These are phyloP conservation scores for Eutrigla gurnardus DNA, from an alignment of 2,797 vertebrate genomes.

Conservation along the genomic window DNA sequence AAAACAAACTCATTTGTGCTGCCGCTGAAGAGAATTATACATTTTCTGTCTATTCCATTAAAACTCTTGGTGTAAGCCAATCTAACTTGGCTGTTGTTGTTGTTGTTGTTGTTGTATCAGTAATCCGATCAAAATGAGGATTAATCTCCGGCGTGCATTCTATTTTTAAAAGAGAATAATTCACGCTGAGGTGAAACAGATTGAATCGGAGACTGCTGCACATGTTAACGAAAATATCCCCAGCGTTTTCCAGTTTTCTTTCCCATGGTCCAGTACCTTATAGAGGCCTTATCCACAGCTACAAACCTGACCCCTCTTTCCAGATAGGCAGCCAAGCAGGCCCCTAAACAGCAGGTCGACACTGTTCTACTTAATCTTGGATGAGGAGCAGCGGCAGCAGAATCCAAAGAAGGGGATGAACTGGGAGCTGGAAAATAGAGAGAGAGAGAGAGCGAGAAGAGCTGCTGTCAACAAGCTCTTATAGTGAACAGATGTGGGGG, in stretches of 20 bases:
- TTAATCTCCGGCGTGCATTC: constrained; percentile 32
- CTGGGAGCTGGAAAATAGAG: constrained; percentile 53
- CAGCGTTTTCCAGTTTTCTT: background rate
- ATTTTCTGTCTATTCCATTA: constrained; percentile 55
- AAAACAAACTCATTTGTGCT: background rate
- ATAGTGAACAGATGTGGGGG: constrained; percentile 88
- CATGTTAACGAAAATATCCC: background rate
- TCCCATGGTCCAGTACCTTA: constrained; percentile 7
- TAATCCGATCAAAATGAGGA: constrained; percentile 62
- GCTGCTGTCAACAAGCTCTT: constrained; percentile 87
- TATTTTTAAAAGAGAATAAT: constrained; percentile 45
- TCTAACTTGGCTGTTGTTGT: constrained; percentile 39
- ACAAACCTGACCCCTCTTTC: constrained; percentile 42
- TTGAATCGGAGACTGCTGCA: constrained; percentile 18
- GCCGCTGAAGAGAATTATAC: constrained; percentile 48
- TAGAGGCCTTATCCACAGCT: constrained; percentile 27
- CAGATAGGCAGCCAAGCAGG: constrained; percentile 42
- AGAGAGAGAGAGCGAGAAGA: constrained; percentile 46
- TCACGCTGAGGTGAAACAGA: constrained; percentile 40
- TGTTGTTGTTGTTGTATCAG: constrained; percentile 37
- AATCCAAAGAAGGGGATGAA: constrained; percentile 67
- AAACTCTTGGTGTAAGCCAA: constrained; percentile 30
- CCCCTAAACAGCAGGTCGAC: constrained; percentile 50
- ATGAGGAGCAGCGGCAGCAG: constrained; percentile 59
- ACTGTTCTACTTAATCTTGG: constrained; percentile 70